These are phyloP conservation scores for Alouatta palliata DNA, from an alignment of 2,113 vertebrate species.

Conservation along the genomic window DNA sequence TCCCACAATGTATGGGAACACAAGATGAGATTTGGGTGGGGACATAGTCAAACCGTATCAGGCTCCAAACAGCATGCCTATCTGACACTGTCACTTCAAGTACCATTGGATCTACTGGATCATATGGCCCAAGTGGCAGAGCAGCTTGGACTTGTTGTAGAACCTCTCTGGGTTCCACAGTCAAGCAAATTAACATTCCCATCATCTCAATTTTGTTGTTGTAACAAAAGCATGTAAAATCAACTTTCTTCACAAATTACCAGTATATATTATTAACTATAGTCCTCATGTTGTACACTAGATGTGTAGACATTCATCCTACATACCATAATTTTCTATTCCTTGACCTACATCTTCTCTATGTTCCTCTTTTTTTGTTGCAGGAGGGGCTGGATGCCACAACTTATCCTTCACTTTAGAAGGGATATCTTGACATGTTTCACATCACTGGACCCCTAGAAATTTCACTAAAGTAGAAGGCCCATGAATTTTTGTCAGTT, in stretches of 20 bases:
- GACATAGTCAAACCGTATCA: too few relatives aligned
- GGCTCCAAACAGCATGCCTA: not conserved
- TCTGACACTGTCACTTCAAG: not conserved
- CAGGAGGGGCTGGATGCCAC: not conserved
- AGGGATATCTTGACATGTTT: not conserved
- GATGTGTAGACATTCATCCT: not conserved
- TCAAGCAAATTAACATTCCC: not conserved
- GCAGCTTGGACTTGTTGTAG: not conserved
- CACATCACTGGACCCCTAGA: not conserved
- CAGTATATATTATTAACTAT: not conserved
- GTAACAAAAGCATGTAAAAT: not conserved
- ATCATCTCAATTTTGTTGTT: not conserved
- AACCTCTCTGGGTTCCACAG: not conserved
- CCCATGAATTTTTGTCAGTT: conserved; percentile 12
- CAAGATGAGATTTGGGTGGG: too few relatives aligned
- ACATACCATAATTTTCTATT: not conserved
- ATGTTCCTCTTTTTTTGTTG: not conserved
- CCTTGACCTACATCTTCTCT: not conserved
- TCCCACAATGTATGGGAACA: too few relatives aligned
- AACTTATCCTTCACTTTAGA: not conserved
- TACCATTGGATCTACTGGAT: not conserved
- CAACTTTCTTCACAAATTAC: not conserved
- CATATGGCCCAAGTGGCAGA: not conserved
- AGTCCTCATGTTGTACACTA: not conserved
- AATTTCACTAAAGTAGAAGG: not conserved